Conservation (phyloP, 2,888 invertebrate species). For the Dasysyrphus albostriatus region DNA sequence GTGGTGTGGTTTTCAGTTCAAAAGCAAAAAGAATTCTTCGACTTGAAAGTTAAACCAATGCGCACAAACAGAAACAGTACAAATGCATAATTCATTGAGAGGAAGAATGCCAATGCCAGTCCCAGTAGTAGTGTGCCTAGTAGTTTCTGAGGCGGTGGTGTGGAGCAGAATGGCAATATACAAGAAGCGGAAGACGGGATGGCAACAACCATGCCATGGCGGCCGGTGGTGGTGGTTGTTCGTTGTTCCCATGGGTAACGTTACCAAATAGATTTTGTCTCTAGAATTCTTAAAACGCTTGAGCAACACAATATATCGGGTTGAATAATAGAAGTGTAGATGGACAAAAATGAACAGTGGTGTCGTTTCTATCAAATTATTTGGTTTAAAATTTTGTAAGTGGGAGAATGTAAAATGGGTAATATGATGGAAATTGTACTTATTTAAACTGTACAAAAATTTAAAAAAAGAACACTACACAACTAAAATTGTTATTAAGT, state of each 20-base stretch:
- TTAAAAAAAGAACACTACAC: too few species aligned
- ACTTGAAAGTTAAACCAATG: conserved; percentile 23
- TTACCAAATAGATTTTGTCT: conserved; percentile 1
- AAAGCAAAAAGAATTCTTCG: conserved; percentile 46
- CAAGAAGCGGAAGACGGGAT: not conserved
- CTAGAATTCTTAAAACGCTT: not conserved
- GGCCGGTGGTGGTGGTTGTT: not conserved
- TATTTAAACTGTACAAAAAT: too few species aligned
- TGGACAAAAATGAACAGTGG: not conserved
- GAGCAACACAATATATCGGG: not conserved
- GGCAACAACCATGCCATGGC: conserved; percentile 3
- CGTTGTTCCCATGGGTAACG: conserved; percentile 24
- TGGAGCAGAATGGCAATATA: not conserved
- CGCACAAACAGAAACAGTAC: conserved; percentile 39
- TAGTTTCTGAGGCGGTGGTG: not conserved
- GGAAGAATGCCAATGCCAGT: conserved; percentile 1
- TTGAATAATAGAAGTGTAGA: conserved; percentile 1
- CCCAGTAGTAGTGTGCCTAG: not conserved
- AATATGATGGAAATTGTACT: too few species aligned
- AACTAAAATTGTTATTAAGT: too few species aligned
- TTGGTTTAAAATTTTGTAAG: too few species aligned
- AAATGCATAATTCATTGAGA: conserved; percentile 65
- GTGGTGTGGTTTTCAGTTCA: conserved; percentile 44
- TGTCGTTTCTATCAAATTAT: too few species aligned
- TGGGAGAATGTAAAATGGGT: too few species aligned